Conservation (phyloP, 2,888 invertebrate species). For the Hartigia nigra region DNA sequence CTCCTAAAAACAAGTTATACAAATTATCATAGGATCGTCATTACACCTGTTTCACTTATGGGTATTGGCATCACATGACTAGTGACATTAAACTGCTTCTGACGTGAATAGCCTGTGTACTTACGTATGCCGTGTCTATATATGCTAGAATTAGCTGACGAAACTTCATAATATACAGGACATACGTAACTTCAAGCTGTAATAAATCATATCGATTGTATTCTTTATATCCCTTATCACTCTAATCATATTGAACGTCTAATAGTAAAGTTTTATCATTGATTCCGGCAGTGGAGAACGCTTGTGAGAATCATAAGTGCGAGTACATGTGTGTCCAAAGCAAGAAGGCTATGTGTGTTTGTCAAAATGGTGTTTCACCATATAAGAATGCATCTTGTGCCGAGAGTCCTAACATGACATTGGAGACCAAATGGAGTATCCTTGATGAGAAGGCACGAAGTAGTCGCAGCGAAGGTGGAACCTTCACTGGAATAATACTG, state of each 20-base stretch:
- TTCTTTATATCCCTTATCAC: background rate
- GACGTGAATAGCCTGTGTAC: background rate
- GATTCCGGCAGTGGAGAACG: conserved; percentile 60
- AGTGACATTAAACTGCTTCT: background rate
- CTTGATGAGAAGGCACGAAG: conserved; percentile 18
- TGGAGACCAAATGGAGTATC: conserved; percentile 20
- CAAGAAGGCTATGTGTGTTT: conserved; percentile 69
- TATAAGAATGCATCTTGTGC: conserved; percentile 28
- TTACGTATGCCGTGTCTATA: background rate
- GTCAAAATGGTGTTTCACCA: conserved; percentile 66
- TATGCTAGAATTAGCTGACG: background rate
- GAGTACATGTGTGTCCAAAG: conserved; percentile 73
- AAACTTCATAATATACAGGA: background rate
- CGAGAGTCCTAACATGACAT: conserved; percentile 13
- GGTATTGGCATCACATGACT: background rate
- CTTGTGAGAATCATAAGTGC: conserved; percentile 70
- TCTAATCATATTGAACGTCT: background rate
- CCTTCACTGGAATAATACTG: conserved; percentile 37
- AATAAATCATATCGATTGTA: background rate
- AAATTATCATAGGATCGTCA: background rate
- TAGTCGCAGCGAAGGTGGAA: conserved; percentile 20
- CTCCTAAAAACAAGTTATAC: too few species aligned
- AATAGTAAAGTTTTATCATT: background rate
- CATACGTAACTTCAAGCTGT: background rate
- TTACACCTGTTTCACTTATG: background rate